Evolutionary conservation across 2,113 vertebrate species (phyloP), one percentile per base, ranked within the genome.

Genomic region (Rhinoptilus africanus): DNA sequence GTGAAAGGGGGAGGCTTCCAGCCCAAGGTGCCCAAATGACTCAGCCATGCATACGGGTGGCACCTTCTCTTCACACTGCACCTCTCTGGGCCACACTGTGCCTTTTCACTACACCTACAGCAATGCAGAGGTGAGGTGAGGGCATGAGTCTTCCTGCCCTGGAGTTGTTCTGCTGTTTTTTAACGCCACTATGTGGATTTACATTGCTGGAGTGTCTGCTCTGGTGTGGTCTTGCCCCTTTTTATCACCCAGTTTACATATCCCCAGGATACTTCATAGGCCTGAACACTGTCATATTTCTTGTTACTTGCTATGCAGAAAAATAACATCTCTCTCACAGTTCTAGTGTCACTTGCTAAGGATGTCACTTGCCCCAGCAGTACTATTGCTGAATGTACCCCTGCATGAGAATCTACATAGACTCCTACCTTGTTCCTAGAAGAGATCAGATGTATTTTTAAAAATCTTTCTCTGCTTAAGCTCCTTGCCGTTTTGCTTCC

Each of bases 1-100:
- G 12, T 35, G 54, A 81, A 81, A 63, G n/a, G 32, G 12, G 27
- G 54, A 87, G 48, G 48, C 35, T 16, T 35, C 7, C 69, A 82
- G 56, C 56, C 39, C 41, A 50, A 57, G 22, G 35, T 57, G 48
- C 35, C 34, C 27, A 23, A 41, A 71, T 32, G 26, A 71, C 14
- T 30, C 57, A 50, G 30, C 20, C 26, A 16, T 41, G 27, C 1
- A 1, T 50, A 23, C 18, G n/a, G 56, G 4, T 76, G 27, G 35
- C 54, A 56, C 48, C 1, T 0, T 43, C 22, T 82, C 63, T 30
- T 56, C 13, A n/a, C 23, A 45, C 4, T 14, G 18, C 2, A 0
- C 34, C 41, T 51, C 35, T 28, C 69, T 56, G 43, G 12, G 22
- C 48, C 9, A 6, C 14, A 5, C 14, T 62, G 54, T 56, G 21